Evolutionary conservation across 2,113 vertebrate genomes (phyloP).

Genomic region (Osmerus eperlanus): DNA sequence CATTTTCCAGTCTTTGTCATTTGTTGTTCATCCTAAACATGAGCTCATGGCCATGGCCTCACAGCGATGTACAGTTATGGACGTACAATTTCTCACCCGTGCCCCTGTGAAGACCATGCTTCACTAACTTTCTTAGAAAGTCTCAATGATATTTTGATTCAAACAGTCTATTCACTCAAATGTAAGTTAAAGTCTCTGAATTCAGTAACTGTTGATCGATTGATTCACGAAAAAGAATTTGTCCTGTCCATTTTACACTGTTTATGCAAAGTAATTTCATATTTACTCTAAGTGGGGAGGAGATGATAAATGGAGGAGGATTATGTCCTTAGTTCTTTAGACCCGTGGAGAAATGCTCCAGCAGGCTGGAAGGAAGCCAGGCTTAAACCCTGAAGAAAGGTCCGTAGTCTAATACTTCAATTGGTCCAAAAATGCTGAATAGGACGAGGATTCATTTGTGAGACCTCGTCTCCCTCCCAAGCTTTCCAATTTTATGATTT

Average conservation of each 20-base stretch:
- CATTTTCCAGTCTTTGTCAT: conserved; percentile 39
- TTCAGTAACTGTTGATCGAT: too few species aligned
- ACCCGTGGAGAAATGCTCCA: conserved; percentile 41
- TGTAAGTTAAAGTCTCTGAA: too few species aligned
- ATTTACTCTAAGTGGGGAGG: conserved; percentile 19
- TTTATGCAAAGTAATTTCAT: background rate
- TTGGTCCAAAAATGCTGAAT: conserved; percentile 61
- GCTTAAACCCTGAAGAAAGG: conserved; percentile 54
- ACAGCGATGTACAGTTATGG: background rate
- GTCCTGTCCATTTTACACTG: background rate
- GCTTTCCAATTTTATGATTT: conserved; percentile 56
- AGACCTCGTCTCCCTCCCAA: conserved; percentile 28
- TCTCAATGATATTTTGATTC: too few species aligned
- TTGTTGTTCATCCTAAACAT: conserved; percentile 20
- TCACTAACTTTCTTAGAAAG: too few species aligned
- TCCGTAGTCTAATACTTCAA: conserved; percentile 46
- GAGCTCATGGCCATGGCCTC: conserved; percentile 20
- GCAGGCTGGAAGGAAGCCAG: conserved; percentile 38
- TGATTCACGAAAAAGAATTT: too few species aligned
- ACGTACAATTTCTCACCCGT: too few species aligned
- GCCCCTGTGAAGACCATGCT: background rate
- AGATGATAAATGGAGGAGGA: conserved; percentile 46
- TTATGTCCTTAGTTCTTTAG: conserved; percentile 51
- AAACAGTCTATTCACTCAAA: too few species aligned
- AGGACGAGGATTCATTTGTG: conserved; percentile 55